phyloP scores from a whole-genome alignment of 2,113 vertebrate species.

The Budorcas taxicolor region DNA sequence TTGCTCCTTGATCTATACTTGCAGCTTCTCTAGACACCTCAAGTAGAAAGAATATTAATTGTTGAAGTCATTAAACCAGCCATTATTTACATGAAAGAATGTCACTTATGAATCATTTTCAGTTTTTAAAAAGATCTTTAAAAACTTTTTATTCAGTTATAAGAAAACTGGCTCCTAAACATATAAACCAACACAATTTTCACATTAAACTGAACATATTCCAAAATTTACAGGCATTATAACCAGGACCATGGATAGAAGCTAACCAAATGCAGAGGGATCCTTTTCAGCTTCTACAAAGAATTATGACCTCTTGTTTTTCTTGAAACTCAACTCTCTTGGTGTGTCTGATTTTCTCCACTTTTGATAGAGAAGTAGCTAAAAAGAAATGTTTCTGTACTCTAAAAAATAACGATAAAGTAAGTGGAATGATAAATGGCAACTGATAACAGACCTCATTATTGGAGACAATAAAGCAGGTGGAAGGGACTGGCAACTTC shows the following conservation, averaged over 20 bases:
- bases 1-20: neutral
- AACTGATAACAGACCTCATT: neutral
- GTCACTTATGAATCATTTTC: neutral
- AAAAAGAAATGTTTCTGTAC: neutral
- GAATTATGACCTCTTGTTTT: neutral
- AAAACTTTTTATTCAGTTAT: neutral
- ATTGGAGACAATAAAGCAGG: neutral
- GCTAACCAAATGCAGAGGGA: neutral
- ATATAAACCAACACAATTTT: neutral
- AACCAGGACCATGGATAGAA: neutral
- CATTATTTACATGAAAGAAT: neutral
- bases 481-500: neutral
- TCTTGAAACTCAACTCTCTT: neutral
- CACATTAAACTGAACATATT: neutral
- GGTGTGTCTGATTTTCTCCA: neutral
- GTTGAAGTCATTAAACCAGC: neutral
- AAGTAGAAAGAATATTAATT: neutral
- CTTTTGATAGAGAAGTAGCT: neutral
- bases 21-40: neutral
- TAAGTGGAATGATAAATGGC: neutral
- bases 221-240: neutral
- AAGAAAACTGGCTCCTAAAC: neutral
- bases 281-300: neutral
- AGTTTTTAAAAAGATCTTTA: neutral
- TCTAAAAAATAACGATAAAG: neutral